These are phyloP conservation scores for Eubasilissa regina DNA, from an alignment of 1,140 invertebrate species.

Conservation along the genomic window DNA sequence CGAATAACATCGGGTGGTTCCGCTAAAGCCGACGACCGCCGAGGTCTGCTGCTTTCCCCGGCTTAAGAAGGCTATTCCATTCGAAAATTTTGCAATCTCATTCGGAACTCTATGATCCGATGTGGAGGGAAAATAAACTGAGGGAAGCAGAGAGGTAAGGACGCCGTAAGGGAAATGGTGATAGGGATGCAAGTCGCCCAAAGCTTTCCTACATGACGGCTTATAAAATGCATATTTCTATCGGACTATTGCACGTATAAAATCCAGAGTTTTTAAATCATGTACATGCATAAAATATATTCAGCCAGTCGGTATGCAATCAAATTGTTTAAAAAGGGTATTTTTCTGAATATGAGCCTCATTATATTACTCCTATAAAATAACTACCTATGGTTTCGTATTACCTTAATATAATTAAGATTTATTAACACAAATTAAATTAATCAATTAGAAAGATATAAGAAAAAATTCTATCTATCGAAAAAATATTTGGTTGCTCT, in stretches of 20 bases:
- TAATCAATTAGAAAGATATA: too few species aligned
- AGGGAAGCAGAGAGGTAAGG: background rate
- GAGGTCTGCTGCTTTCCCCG: background rate
- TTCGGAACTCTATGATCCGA: slow-evolving; percentile 20
- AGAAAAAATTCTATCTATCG: too few species aligned
- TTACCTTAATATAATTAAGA: too few species aligned
- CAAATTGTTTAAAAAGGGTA: too few species aligned
- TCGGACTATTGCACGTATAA: slow-evolving; percentile 9
- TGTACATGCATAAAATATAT: too few species aligned
- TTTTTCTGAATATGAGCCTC: too few species aligned
- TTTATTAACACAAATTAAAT: too few species aligned
- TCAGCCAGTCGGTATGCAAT: too few species aligned
- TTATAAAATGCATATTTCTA: slow-evolving; percentile 59
- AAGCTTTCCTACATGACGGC: slow-evolving; percentile 19
- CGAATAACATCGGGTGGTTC: background rate
- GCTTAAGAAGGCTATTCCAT: slow-evolving; percentile 36
- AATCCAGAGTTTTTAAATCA: background rate
- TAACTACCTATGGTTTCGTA: too few species aligned
- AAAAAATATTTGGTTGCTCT: too few species aligned
- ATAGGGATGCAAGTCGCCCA: background rate
- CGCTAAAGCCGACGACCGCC: slow-evolving; percentile 8
- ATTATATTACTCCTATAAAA: too few species aligned
- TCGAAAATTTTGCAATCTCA: slow-evolving; percentile 44
- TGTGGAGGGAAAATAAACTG: slow-evolving; percentile 37
- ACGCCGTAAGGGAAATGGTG: too few species aligned